These are phyloP conservation scores for Myotis davidii DNA, from an alignment of 2,113 vertebrate species.

Conservation along the genomic window DNA sequence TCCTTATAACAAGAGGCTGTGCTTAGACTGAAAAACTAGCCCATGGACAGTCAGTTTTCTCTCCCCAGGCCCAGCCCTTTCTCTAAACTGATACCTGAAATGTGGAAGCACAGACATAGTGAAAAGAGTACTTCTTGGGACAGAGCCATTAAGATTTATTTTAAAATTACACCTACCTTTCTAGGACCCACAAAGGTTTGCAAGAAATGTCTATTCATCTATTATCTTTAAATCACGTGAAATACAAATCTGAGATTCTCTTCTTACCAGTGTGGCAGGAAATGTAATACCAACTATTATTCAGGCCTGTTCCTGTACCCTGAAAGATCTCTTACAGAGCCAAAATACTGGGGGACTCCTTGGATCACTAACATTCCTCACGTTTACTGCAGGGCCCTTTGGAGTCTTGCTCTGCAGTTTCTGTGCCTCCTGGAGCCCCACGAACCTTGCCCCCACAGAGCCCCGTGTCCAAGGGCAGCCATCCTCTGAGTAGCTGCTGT, in stretches of 20 bases:
- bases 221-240: conserved; percentile 14
- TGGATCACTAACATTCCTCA: background rate
- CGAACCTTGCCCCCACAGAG: background rate
- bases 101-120: background rate
- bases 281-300: background rate
- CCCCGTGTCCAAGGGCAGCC: background rate
- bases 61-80: background rate
- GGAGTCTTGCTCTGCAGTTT: background rate
- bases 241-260: background rate
- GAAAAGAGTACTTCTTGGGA: background rate
- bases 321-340: background rate
- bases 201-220: background rate
- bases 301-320: background rate
- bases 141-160: background rate
- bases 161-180: background rate
- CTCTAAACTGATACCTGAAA: conserved; percentile 40
- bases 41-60: background rate
- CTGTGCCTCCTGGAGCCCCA: background rate
- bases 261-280: background rate
- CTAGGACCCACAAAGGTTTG: background rate
- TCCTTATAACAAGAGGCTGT: background rate
- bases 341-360: too few species aligned
- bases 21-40: background rate
- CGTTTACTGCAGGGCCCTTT: background rate
- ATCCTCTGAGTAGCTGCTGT: background rate